Evolutionary conservation across 2,888 invertebrate species (phyloP), one percentile per base, ranked within the genome.

Genomic region (Sinotaia quadrata): DNA sequence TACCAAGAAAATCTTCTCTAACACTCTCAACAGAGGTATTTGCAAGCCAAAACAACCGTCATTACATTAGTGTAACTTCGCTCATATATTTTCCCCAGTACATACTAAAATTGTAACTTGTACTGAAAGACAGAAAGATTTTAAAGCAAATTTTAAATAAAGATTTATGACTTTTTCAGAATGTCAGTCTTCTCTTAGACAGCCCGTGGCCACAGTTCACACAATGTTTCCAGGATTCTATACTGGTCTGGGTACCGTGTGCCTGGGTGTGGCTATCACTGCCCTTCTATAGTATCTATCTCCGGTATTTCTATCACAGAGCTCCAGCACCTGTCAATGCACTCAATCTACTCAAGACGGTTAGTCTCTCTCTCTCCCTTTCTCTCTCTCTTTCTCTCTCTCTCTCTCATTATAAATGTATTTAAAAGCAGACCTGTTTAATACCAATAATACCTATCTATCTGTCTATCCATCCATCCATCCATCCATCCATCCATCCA

Each of bases 161-260:
- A n/a, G n/a, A n/a, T n/a, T n/a, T n/a, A 2, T 3, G 4, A 47
- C 68, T 27, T 27, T 75, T 75, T 33, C 75, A 83, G 83, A 76
- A 83, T 72, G 63, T 74, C 24, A 69, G 72, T 57, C 68, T 75
- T 7, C 68, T 83, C 33, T 60, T 83, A 36, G 76, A 83, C 73
- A 79, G 72, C 69, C 67, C 72, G 10, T 84, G 82, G 76, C 84
- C 96, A 44, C 93, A 95, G 86, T 91, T 98, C 78, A 95, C 97
- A 74, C 91, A 91, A 85, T 98, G 98, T 89, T 97, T 98, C 88
- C 94, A 97, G 89, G 93, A 94, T 87, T 96, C 97, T 0, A 92
- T 94, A 1, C 89, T 98, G 33, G 91, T 95, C 61, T 98, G 97
- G 97, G 89, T 92, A 44, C 97, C 98, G 0, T 95, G 95, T 87